Conservation (phyloP, 2,797 vertebrate genomes). For the Prunella strophiata region DNA sequence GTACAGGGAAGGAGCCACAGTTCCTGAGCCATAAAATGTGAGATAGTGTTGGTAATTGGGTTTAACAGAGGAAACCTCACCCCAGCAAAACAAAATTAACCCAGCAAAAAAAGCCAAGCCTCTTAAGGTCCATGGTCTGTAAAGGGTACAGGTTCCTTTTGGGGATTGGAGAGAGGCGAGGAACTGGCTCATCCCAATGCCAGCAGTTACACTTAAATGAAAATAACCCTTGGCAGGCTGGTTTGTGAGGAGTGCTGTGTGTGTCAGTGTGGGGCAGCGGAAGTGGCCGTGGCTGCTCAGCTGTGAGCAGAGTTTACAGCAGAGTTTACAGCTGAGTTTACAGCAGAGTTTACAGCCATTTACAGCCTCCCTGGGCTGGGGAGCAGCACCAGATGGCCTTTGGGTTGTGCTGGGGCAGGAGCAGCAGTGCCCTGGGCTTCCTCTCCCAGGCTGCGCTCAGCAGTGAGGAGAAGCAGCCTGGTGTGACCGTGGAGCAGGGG, state of each 20-base stretch:
- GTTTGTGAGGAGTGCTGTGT: neutral
- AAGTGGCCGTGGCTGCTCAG: neutral
- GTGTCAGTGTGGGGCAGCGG: rapidly evolving
- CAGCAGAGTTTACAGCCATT: neutral
- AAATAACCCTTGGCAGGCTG: neutral
- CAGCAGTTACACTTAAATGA: neutral
- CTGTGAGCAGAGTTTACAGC: neutral
- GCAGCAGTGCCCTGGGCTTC: neutral
- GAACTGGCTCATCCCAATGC: neutral
- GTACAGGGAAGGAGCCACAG: neutral
- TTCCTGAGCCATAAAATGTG: neutral
- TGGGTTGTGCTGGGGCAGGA: neutral
- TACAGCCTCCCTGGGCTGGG: neutral
- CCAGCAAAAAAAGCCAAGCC: neutral
- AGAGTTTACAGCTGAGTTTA: neutral
- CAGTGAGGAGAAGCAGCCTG: neutral
- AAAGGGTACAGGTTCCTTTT: neutral
- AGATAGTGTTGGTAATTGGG: rapidly evolving
- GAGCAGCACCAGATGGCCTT: neutral
- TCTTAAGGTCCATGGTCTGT: neutral
- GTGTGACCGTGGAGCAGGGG: neutral
- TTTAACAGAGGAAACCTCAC: neutral
- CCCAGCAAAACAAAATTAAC: neutral
- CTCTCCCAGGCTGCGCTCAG: neutral
- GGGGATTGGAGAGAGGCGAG: neutral